Evolutionary conservation across 2,888 invertebrate genomes (phyloP), one percentile per base, ranked within the genome.

Genomic region (Dryobotodes eremita): DNA sequence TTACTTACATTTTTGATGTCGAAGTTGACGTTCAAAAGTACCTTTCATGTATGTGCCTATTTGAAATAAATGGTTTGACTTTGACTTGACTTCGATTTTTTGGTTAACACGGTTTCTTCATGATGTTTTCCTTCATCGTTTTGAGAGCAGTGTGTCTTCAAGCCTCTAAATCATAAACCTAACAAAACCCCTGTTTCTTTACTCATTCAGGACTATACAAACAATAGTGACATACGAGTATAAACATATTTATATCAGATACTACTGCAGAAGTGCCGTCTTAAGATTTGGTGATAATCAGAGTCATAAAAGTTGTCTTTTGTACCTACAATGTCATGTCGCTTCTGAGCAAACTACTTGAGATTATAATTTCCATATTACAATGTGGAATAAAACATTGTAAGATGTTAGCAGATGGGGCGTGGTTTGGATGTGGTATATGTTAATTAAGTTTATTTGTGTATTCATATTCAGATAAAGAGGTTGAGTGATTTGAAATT

Each of bases 321-420:
- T 87, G 86, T 90, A 26, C 69, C 66, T 75, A 89, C 89, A 90
- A 81, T 89, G 91, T 89, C 13, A 76, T 73, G 17, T 77, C 69
- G 59, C 83, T 73, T 76, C 61, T 75, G 78, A 82, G 83, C 85
- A 87, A 86, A 88, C 86, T 89, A 86, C 84, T 87, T 73, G 65
- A 78, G 80, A 89, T 90, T 74, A 86, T 89, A 86, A 90, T 92
- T 90, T 92, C 87, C 90, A 90, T 91, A 88, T 76, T 88, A 91
- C 91, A 91, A 86, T 89, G 90, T 90, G 66, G 80, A 85, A 53
- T 79, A 86, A 88, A 85, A 90, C 89, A 86, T 88, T 90, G 86
- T 89, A 77, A 80, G 61, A 59, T 53, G 70, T 17, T 55, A 6
- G 7, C 66, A 69, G 80, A 89, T 77, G 75, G 66, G 50, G 11